These are phyloP conservation scores for Hypselothyrea guttata DNA, from an alignment of 2,888 invertebrate species.

Conservation along the genomic window DNA sequence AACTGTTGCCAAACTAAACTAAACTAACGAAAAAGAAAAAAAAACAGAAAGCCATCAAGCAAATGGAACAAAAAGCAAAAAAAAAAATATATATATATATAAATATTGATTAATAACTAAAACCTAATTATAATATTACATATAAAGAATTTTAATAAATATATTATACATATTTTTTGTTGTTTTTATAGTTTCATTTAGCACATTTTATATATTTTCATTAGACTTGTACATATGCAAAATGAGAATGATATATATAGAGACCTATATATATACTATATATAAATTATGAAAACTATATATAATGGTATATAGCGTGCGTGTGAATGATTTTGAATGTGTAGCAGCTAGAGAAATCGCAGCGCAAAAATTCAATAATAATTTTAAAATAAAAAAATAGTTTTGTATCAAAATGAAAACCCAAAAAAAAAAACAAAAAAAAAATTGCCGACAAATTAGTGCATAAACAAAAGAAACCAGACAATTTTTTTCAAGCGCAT, in stretches of 20 bases:
- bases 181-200: constrained; percentile 62
- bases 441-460: constrained; percentile 67
- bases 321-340: constrained; percentile 56
- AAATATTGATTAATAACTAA: constrained; percentile 47
- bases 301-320: constrained; percentile 20
- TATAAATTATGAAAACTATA: constrained; percentile 14
- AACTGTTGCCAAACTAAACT: constrained; percentile 76
- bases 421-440: constrained; percentile 9
- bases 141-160: constrained; percentile 48
- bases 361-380: constrained; percentile 68
- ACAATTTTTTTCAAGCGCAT: constrained; percentile 63
- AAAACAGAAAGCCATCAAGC: constrained; percentile 18
- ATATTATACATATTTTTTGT: constrained; percentile 46
- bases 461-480: constrained; percentile 56
- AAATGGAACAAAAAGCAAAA: constrained; percentile 9
- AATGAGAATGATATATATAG: constrained; percentile 37
- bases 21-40: constrained; percentile 29
- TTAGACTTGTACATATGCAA: constrained; percentile 69
- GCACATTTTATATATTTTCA: constrained; percentile 71
- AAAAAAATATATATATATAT: constrained; percentile 12
- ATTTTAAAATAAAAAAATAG: constrained; percentile 66
- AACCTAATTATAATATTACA: constrained; percentile 47
- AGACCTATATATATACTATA: neutral
- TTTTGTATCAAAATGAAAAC: constrained; percentile 59
- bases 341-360: constrained; percentile 36